These are phyloP conservation scores for Crypturellus undulatus DNA, from an alignment of 2,113 vertebrate genomes.

Conservation along the genomic window DNA sequence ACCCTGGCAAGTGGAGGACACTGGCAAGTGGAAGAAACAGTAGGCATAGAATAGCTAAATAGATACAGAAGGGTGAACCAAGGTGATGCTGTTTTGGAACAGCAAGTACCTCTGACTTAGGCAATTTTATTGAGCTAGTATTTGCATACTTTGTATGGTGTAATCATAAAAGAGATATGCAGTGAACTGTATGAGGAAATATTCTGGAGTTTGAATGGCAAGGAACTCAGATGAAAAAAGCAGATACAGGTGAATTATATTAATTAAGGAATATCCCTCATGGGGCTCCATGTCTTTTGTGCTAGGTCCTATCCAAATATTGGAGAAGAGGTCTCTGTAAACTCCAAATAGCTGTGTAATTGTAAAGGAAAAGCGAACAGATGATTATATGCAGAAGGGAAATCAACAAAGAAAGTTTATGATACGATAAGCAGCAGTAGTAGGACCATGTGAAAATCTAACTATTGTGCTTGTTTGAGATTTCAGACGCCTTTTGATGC, in stretches of 20 bases:
- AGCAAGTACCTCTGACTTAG: background rate
- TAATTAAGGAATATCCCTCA: background rate
- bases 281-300: background rate
- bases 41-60: too few relatives aligned
- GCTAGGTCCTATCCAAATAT: background rate
- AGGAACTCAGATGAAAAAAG: background rate
- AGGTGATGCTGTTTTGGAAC: background rate
- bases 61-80: background rate
- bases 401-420: background rate
- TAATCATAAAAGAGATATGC: background rate
- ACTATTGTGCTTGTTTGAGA: background rate
- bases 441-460: background rate
- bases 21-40: background rate
- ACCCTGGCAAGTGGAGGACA: too few relatives aligned
- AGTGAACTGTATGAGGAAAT: background rate
- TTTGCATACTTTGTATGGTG: background rate
- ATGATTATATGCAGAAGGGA: background rate
- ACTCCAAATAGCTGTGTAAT: background rate
- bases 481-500: background rate
- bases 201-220: background rate
- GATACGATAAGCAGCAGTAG: background rate
- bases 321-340: background rate
- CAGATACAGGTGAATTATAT: background rate
- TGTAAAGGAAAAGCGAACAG: background rate
- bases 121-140: background rate